Percentiles rank a stretch among this genome's conserved stretches.
These are phyloP conservation scores for Stegophylla sp. DNA, from an alignment of 2,888 invertebrate genomes.

Conservation along the genomic window DNA sequence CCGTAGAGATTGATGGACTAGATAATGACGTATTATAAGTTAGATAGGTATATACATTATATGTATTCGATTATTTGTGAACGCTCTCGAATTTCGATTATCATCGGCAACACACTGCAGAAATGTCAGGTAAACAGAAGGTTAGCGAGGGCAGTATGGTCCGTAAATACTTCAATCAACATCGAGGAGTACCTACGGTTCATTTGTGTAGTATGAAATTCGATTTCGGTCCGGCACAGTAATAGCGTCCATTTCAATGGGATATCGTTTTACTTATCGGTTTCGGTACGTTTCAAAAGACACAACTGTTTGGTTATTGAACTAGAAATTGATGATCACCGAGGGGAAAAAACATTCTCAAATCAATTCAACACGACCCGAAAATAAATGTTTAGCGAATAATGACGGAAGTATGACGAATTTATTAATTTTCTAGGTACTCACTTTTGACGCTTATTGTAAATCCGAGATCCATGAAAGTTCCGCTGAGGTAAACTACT, in stretches of 20 bases:
- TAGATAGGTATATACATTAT: neutral
- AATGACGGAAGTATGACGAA: neutral
- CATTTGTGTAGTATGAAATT: neutral
- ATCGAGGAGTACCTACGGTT: neutral
- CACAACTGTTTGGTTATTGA: slow-evolving; percentile 11
- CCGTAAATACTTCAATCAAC: neutral
- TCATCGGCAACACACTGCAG: neutral
- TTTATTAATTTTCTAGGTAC: slow-evolving; percentile 67
- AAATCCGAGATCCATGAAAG: slow-evolving; percentile 81
- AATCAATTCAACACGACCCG: neutral
- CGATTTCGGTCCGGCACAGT: slow-evolving; percentile 12
- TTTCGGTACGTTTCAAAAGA: slow-evolving; percentile 16
- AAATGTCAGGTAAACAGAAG: slow-evolving; percentile 3
- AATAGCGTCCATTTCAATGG: slow-evolving; percentile 8
- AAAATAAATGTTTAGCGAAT: neutral
- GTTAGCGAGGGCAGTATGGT: neutral
- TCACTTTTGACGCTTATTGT: slow-evolving; percentile 79
- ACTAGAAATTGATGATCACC: neutral
- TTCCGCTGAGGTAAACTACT: slow-evolving; percentile 71
- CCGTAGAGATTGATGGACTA: neutral
- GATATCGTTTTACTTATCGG: slow-evolving; percentile 30
- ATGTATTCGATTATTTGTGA: neutral
- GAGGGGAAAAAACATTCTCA: neutral
- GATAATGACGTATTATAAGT: neutral
- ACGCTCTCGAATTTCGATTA: slow-evolving; percentile 32